Conservation (phyloP, 2,113 vertebrate genomes). For the Forbesichthys agassizii region DNA sequence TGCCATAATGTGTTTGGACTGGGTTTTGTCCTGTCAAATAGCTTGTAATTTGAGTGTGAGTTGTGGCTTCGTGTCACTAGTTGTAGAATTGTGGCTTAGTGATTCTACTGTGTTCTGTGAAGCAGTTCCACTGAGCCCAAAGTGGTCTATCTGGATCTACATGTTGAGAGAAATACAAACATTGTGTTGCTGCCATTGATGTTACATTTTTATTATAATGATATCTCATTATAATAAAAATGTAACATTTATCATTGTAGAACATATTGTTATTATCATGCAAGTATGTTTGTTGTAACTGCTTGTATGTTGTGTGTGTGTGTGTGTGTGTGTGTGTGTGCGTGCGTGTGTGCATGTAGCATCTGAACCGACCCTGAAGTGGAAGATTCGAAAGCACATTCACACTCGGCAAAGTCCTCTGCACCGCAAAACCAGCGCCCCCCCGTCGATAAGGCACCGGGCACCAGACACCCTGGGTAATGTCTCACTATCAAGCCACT, state of each 20-base stretch:
- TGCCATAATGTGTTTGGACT: slow-evolving; percentile 4
- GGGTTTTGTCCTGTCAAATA: slow-evolving; percentile 16
- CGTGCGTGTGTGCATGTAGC: slow-evolving; percentile 66
- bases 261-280: no score
- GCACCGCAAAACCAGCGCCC: slow-evolving; percentile 88
- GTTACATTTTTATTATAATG: no score
- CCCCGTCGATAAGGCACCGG: slow-evolving; percentile 81
- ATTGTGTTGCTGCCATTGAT: not conserved
- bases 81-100: no score
- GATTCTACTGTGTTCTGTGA: not conserved
- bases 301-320: slow-evolving; percentile 4
- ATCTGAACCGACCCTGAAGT: slow-evolving; percentile 94
- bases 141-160: not conserved
- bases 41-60: no score
- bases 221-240: not conserved
- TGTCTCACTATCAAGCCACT: slow-evolving; percentile 12
- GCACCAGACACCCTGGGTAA: slow-evolving; percentile 80
- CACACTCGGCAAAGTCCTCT: slow-evolving; percentile 89
- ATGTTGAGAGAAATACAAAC: not conserved
- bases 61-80: no score
- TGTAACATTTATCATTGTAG: no score
- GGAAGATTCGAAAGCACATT: slow-evolving; percentile 87
- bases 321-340: slow-evolving; percentile 6
- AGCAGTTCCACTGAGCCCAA: not conserved
- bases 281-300: slow-evolving; percentile 7